Evolutionary conservation across 2,113 vertebrate genomes (phyloP).

Genomic region (Ursus arctos): DNA sequence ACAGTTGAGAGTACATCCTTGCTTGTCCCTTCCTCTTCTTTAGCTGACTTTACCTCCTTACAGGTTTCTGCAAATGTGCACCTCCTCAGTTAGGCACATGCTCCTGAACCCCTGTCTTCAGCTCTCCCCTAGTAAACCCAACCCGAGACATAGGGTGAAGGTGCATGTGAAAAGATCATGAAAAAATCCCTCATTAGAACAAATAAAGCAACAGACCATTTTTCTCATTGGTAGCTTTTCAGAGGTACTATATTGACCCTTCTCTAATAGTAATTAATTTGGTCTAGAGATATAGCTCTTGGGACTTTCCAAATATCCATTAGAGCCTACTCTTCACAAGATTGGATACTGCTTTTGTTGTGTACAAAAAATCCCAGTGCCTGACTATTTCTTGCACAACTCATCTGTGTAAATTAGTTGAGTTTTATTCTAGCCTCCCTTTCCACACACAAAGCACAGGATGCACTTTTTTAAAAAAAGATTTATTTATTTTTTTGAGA

Average conservation of each 20-base stretch:
- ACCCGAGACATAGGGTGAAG: background rate
- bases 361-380: background rate
- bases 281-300: background rate
- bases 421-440: background rate
- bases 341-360: background rate
- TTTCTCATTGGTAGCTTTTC: background rate
- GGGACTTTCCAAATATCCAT: background rate
- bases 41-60: background rate
- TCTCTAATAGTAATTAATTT: background rate
- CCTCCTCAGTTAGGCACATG: background rate
- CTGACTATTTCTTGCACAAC: background rate
- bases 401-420: background rate
- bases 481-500: background rate
- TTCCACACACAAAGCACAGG: background rate
- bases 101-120: background rate
- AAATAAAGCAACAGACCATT: background rate
- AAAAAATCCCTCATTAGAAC: background rate
- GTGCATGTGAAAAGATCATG: background rate
- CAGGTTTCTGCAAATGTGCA: background rate
- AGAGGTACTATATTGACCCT: background rate
- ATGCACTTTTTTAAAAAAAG: background rate
- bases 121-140: background rate
- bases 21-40: background rate
- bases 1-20: background rate
- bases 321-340: background rate